A percentile compares a stretch with the other conserved stretches of the same genome.
phyloP scores from a whole-genome alignment of 2,888 invertebrate species.

The Cyclophora albipunctata region DNA sequence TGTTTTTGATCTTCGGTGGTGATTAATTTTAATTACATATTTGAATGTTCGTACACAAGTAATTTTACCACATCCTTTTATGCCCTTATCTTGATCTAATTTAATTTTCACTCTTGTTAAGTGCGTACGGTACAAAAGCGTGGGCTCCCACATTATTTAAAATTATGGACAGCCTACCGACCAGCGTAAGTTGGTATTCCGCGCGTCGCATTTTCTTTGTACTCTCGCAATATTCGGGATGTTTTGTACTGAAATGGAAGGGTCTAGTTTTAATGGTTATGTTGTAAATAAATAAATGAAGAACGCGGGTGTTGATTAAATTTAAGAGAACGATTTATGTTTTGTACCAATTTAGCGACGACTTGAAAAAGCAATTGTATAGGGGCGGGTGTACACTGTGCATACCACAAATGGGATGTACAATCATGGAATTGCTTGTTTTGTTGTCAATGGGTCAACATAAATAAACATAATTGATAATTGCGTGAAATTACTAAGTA shows the following conservation, averaged over 20 bases:
- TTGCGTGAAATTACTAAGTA: not conserved
- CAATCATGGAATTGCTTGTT: constrained; percentile 30
- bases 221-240: constrained; percentile 18
- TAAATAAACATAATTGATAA: constrained; percentile 3
- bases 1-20: too few species aligned
- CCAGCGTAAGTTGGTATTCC: constrained; percentile 29
- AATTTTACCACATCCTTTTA: constrained; percentile 14
- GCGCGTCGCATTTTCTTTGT: constrained; percentile 8
- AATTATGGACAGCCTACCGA: constrained; percentile 44
- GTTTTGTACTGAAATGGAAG: constrained; percentile 24
- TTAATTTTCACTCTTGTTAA: constrained; percentile 39
- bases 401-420: constrained; percentile 46
- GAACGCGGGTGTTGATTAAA: constrained; percentile 69
- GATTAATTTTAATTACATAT: too few species aligned
- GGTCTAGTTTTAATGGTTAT: constrained; percentile 39
- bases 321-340: constrained; percentile 69
- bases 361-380: constrained; percentile 58
- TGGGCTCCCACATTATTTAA: constrained; percentile 54
- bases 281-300: constrained; percentile 42
- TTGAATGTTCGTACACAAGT: too few species aligned
- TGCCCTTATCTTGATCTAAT: constrained; percentile 32
- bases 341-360: constrained; percentile 67
- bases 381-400: constrained; percentile 41
- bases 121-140: constrained; percentile 35
- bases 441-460: constrained; percentile 20